Evolutionary conservation across 2,113 vertebrate species (phyloP).

Genomic region (Mesembrinibis cayennensis): DNA sequence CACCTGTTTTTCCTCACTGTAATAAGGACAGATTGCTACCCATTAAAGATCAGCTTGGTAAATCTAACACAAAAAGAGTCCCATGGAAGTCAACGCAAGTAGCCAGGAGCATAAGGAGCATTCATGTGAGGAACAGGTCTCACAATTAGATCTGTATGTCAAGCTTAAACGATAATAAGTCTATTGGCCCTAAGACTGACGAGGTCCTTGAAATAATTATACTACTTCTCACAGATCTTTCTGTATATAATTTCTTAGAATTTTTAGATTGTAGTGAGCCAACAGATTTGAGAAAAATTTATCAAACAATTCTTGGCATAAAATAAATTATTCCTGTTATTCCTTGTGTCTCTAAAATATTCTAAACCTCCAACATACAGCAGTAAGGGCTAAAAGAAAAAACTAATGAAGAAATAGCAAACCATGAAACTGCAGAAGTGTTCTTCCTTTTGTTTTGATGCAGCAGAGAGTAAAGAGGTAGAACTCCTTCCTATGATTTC

Average conservation of each 20-base stretch:
- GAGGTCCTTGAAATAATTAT: background rate
- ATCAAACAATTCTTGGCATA: background rate
- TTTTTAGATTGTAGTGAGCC: background rate
- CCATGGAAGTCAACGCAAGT: background rate
- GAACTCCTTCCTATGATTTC: background rate
- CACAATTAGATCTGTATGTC: background rate
- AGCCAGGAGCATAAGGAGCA: background rate
- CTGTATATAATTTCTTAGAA: background rate
- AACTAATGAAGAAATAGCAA: background rate
- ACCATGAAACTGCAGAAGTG: background rate
- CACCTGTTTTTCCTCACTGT: background rate
- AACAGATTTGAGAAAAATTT: background rate
- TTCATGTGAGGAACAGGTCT: background rate
- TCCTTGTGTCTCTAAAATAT: background rate
- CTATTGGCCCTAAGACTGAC: background rate
- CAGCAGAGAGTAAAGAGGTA: background rate
- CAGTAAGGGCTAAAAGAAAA: background rate
- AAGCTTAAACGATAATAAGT: background rate
- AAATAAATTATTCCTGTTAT: background rate
- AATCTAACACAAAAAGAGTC: background rate
- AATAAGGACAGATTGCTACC: background rate
- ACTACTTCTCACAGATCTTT: background rate
- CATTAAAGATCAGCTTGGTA: background rate
- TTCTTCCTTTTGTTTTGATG: background rate
- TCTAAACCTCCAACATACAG: background rate